These are phyloP conservation scores for Arenaria interpres DNA, from an alignment of 2,113 vertebrate genomes.

Conservation along the genomic window DNA sequence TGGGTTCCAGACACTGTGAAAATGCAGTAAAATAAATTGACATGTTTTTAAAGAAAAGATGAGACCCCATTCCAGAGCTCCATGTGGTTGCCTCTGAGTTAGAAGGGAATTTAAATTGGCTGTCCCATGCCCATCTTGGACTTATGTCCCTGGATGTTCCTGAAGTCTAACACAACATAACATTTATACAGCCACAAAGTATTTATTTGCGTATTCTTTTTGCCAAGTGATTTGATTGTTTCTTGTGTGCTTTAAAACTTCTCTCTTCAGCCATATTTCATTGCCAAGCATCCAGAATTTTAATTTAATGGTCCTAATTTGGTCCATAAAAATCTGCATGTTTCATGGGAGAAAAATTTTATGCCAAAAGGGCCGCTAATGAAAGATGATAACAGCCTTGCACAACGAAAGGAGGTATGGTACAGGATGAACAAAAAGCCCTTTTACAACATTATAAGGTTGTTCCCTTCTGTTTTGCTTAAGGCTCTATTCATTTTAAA, in stretches of 20 bases:
- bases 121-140: neutral
- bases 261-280: neutral
- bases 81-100: neutral
- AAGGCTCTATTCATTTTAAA: slow-evolving; percentile 3
- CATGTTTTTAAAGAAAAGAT: neutral
- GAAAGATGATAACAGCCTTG: neutral
- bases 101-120: neutral
- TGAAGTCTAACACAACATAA: neutral
- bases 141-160: neutral
- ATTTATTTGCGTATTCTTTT: neutral
- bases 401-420: slow-evolving; percentile 15
- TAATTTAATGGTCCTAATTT: neutral
- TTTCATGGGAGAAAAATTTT: neutral
- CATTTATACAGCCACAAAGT: neutral
- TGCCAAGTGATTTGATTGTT: neutral
- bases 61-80: neutral
- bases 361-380: neutral
- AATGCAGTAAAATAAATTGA: neutral
- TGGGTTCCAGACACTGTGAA: neutral
- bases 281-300: neutral
- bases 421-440: neutral
- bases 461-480: slow-evolving; percentile 30
- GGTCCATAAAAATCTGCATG: neutral
- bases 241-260: neutral
- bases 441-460: neutral